phyloP scores from a whole-genome alignment of 2,797 vertebrate genomes.

The Decapterus maruadsi region DNA sequence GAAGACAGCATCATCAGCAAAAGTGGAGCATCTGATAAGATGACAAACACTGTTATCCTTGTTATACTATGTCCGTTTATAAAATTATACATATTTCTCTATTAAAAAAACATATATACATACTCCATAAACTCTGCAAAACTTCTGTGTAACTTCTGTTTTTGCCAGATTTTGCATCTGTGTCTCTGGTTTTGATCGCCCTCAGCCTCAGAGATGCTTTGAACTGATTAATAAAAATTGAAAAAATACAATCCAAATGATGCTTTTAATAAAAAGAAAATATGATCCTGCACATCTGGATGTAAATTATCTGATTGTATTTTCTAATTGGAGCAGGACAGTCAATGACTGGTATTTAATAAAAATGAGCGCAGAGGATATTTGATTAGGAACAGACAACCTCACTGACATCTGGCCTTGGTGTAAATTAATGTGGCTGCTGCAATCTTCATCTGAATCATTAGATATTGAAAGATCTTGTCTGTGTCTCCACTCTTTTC shows the following conservation, averaged over 20 bases:
- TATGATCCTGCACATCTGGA: background rate
- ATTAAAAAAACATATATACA: background rate
- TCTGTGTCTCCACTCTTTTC: background rate
- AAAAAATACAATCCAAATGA: background rate
- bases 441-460: background rate
- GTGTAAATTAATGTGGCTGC: background rate
- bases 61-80: background rate
- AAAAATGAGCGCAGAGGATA: background rate
- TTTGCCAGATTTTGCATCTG: background rate
- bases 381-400: background rate
- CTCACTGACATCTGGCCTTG: background rate
- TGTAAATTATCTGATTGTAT: background rate
- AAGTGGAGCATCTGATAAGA: too few relatives aligned
- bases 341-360: background rate
- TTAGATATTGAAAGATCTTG: background rate
- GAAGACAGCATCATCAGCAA: too few relatives aligned
- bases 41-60: background rate
- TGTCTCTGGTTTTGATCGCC: conserved; percentile 4
- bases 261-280: background rate
- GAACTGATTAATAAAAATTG: background rate
- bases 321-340: background rate
- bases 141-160: background rate
- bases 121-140: background rate
- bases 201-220: background rate
- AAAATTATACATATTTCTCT: background rate